A percentile compares a stretch with the other conserved stretches of the same genome.
These are phyloP conservation scores for Cremastobaeus sp. DNA, from an alignment of 2,888 invertebrate genomes.

Conservation along the genomic window DNA sequence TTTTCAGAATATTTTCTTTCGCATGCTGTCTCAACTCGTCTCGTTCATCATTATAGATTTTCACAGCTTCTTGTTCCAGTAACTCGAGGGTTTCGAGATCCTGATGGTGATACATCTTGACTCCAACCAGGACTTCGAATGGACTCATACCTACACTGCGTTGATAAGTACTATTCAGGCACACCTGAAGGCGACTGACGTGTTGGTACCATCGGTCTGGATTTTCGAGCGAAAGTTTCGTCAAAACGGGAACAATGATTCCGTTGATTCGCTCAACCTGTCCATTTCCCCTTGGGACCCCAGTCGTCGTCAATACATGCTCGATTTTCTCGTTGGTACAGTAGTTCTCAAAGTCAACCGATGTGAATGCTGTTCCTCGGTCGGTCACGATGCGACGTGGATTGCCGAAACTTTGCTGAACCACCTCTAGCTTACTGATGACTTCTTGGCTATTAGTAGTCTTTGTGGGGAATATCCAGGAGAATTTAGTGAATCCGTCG, in stretches of 20 bases:
- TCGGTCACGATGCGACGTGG: not conserved
- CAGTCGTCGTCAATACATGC: not conserved
- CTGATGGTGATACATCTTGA: not conserved
- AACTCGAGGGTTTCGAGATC: not conserved
- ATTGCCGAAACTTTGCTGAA: not conserved
- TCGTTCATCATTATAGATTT: not conserved
- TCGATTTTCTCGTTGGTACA: not conserved
- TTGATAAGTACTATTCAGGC: constrained; percentile 47
- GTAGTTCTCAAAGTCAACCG: not conserved
- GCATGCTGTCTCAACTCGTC: not conserved
- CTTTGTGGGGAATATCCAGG: not conserved
- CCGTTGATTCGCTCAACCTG: not conserved
- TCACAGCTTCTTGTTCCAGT: not conserved
- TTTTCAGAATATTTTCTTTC: constrained; percentile 2
- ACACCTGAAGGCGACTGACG: not conserved
- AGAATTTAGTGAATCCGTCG: constrained; percentile 1
- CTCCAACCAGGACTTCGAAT: constrained; percentile 42
- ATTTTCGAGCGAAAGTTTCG: not conserved
- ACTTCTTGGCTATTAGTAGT: not conserved
- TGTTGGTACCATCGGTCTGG: not conserved
- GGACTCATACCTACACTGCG: constrained; percentile 56
- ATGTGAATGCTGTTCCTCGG: not conserved
- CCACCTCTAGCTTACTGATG: not conserved
- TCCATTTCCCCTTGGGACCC: not conserved
- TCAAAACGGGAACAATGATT: not conserved